Base-by-base conservation (phyloP, 1,140 invertebrate genomes). In the Aphelinus atriplicis region DNA sequence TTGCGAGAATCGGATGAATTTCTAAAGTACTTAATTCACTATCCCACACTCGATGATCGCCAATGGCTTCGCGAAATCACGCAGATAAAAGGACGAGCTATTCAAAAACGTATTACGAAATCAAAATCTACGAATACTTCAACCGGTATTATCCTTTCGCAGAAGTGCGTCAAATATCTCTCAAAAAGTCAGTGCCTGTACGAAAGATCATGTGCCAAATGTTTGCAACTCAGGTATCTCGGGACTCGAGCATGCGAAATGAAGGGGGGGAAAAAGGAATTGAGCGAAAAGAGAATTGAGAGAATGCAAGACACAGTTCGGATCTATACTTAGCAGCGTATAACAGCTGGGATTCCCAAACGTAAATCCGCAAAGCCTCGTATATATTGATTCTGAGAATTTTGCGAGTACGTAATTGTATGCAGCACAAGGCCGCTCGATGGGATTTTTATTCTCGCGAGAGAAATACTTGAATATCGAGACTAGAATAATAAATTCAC, bases 71-170 rank as follows among this genome's bases (percentile, higher is more conserved):
- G 46, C 6, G 43, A 56, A 56, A 50, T 51, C 7, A 43, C n/a
- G 45, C 55, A 4, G 43, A 53, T 63, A 53, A 51, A 67, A 67
- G 45, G 53, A 50, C 56, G 4, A 53, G 45, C 26, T 7, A 9
- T 48, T 2, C 60, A 45, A 64, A 50, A 65, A 6, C 66, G 65
- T 9, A 68, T 73, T 73, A 9, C 56, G 57, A 48, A 73, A 73
- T 73, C 55, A 48, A 73, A 68, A 62, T 69, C 51, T 68, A 69
- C 56, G 70, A 57, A 69, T 69, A 48, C n/a, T 46, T 50, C 55
- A n/a, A 43, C 58, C 42, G 7, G 10, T 43, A 63, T 72, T 53
- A 60, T 50, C 64, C 57, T 67, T 73, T 73, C 71, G 56, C 9
- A 67, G 63, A 73, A 73, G 47, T 65, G 55, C 55, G 47, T 73